Evolutionary conservation across 1,140 invertebrate species (phyloP).

Genomic region (Trinorchestia longiramus): DNA sequence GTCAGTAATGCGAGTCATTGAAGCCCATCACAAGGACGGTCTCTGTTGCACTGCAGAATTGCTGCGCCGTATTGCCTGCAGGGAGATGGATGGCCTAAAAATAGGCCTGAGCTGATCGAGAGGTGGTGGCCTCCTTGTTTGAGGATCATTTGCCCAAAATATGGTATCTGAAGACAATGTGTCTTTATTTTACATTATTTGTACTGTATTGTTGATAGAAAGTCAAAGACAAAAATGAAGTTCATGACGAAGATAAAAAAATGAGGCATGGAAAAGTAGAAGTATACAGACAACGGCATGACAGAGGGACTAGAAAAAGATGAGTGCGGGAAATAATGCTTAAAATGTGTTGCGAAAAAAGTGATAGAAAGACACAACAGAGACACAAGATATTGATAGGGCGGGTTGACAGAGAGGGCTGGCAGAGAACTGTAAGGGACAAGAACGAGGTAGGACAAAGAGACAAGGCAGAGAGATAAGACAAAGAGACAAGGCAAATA

Average conservation of each 20-base stretch:
- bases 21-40: background rate
- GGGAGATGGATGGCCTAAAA: background rate
- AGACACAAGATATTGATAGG: too few species aligned
- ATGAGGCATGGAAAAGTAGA: too few species aligned
- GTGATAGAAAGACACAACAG: too few species aligned
- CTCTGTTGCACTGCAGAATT: background rate
- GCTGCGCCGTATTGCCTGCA: background rate
- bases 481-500: too few species aligned
- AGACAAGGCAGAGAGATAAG: too few species aligned
- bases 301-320: too few species aligned
- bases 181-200: background rate
- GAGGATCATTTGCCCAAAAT: background rate
- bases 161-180: background rate
- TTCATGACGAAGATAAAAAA: background rate
- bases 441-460: too few species aligned
- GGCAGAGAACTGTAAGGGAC: too few species aligned
- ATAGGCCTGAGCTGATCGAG: background rate
- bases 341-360: too few species aligned
- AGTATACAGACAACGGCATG: too few species aligned
- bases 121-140: background rate
- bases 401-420: too few species aligned
- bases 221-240: background rate
- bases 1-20: background rate
- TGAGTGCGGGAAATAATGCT: too few species aligned
- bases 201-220: background rate